Conservation (phyloP, 1,140 invertebrate species). For the Episyrphus balteatus region DNA sequence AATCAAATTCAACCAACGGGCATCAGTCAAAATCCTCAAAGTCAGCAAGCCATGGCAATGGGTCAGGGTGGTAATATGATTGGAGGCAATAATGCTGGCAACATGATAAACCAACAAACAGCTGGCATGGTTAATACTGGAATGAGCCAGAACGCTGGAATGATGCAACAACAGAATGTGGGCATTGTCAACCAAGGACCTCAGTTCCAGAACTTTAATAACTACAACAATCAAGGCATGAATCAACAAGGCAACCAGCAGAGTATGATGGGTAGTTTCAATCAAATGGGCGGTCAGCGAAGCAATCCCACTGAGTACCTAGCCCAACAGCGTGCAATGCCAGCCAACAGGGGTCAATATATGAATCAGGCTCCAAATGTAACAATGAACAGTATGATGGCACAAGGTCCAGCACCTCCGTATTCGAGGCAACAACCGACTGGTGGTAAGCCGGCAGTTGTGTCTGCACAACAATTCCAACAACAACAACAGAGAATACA, state of each 20-base stretch:
- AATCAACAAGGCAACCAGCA: slow-evolving; percentile 25
- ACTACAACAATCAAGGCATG: slow-evolving; percentile 18
- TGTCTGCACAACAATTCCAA: slow-evolving; percentile 29
- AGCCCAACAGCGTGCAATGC: slow-evolving; percentile 46
- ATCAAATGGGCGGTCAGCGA: slow-evolving; percentile 34
- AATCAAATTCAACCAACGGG: slow-evolving; percentile 38
- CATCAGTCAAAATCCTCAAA: slow-evolving; percentile 42
- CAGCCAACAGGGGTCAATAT: slow-evolving; percentile 29
- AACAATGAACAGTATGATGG: slow-evolving; percentile 43
- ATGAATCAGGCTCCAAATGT: slow-evolving; percentile 36
- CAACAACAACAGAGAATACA: slow-evolving; percentile 34
- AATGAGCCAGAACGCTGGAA: slow-evolving; percentile 9
- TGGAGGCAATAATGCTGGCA: slow-evolving; percentile 15
- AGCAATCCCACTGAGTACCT: slow-evolving; percentile 38
- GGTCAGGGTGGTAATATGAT: slow-evolving; percentile 8
- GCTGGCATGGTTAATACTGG: slow-evolving; percentile 13
- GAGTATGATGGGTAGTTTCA: slow-evolving; percentile 36
- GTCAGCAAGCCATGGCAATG: slow-evolving; percentile 38
- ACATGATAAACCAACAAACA: background rate
- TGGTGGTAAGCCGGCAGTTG: slow-evolving; percentile 28
- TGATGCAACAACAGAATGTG: slow-evolving; percentile 10
- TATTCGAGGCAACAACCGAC: slow-evolving; percentile 34
- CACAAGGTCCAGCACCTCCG: slow-evolving; percentile 38
- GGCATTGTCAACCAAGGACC: slow-evolving; percentile 26
- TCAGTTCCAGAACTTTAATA: slow-evolving; percentile 35